These are phyloP conservation scores for Melipona beecheii DNA, from an alignment of 2,888 invertebrate genomes.

Conservation along the genomic window DNA sequence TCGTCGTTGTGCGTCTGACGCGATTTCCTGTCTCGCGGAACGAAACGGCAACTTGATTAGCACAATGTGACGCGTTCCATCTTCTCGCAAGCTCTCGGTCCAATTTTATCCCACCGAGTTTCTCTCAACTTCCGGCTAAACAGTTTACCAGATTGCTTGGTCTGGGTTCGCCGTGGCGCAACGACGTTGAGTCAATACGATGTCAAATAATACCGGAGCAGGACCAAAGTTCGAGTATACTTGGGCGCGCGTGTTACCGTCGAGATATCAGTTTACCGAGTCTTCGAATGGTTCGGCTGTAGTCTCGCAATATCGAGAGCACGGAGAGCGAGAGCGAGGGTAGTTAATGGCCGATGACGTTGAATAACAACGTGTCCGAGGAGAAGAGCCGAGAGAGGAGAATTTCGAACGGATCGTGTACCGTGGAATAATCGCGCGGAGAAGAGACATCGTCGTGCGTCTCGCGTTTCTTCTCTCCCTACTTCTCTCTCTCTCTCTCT, in stretches of 20 bases:
- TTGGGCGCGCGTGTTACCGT: slow-evolving; percentile 13
- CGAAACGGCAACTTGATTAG: neutral
- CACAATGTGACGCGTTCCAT: neutral
- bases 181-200: slow-evolving; percentile 56
- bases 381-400: neutral
- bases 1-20: neutral
- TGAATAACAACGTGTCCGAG: neutral
- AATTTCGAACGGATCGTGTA: neutral
- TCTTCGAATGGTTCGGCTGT: neutral
- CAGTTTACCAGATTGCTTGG: slow-evolving; percentile 59
- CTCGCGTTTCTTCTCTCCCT: no score
- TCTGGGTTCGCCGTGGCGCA: slow-evolving; percentile 39
- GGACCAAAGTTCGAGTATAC: slow-evolving; percentile 45
- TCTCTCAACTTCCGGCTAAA: slow-evolving; percentile 49
- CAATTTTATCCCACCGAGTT: slow-evolving; percentile 36
- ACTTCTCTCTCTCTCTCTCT: no score
- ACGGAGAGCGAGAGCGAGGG: neutral
- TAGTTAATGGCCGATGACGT: no score
- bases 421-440: neutral
- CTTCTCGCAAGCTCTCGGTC: neutral
- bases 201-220: slow-evolving; percentile 49
- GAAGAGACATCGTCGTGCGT: neutral
- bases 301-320: neutral
- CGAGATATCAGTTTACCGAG: slow-evolving; percentile 27
- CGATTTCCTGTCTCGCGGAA: neutral